Conservation (phyloP, 2,797 vertebrate species). For the Lindbergichthys nudifrons region DNA sequence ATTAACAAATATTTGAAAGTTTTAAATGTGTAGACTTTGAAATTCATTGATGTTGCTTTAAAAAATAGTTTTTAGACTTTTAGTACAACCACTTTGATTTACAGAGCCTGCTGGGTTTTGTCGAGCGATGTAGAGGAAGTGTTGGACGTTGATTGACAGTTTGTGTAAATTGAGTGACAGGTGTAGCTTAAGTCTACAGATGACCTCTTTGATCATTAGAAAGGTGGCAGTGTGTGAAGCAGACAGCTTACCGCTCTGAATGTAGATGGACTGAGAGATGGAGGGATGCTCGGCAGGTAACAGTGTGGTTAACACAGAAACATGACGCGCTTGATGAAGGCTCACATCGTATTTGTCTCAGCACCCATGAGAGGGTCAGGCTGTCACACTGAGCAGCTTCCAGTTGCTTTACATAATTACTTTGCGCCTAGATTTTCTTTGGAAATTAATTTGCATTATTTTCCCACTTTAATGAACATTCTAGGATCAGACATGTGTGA, state of each 20-base stretch:
- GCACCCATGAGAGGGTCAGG: conserved; percentile 43
- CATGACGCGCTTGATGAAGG: conserved; percentile 26
- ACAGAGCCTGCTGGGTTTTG: conserved; percentile 33
- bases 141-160: conserved; percentile 69
- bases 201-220: conserved; percentile 81
- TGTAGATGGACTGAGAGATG: conserved; percentile 57
- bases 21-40: background rate
- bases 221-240: conserved; percentile 54
- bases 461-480: conserved; percentile 63
- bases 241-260: conserved; percentile 57
- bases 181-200: conserved; percentile 75
- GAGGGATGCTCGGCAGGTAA: conserved; percentile 51
- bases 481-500: conserved; percentile 41
- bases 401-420: conserved; percentile 45
- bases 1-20: conserved; percentile 47
- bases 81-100: conserved; percentile 11
- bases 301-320: conserved; percentile 37
- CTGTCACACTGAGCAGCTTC: conserved; percentile 37
- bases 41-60: conserved; percentile 18
- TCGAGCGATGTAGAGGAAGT: conserved; percentile 32
- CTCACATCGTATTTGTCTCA: conserved; percentile 44
- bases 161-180: conserved; percentile 73
- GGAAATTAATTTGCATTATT: conserved; percentile 65
- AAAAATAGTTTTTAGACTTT: conserved; percentile 12
- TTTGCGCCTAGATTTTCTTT: conserved; percentile 24